Evolutionary conservation across 2,113 vertebrate species (phyloP), one percentile per base, ranked within the genome.

Genomic region (Alouatta palliata): DNA sequence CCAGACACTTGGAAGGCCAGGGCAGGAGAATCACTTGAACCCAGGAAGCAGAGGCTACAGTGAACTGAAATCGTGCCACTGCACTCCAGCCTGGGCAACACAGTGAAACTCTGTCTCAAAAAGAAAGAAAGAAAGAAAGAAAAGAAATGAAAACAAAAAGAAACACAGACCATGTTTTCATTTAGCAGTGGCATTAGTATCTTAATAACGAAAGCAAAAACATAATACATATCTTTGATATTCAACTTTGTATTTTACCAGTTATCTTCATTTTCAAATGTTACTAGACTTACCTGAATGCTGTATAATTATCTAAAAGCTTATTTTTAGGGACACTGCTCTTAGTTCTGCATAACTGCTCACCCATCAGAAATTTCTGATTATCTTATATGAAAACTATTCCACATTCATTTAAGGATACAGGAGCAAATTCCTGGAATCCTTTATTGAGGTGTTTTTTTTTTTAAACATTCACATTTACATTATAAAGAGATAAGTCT

Each of bases 371-470:
- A 89, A 97, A 85, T 64, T 93, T 84, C 85, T 93, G 93, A 93
- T 85, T 91, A 97, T 85, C 93, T 96, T 97, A 97, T 96, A 97
- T 98, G 89, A 96, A 96, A 97, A 97, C 70, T 79, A 95, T 27
- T 90, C 58, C 68, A 88, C 66, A 58, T 5, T 80, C n/a, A 92
- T 76, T 90, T 87, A 93, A 88, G 32, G 52, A 91, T 21, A 71
- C 8, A 61, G 58, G 35, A 47, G 91, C 30, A 83, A 89, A 96
- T 94, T 83, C 75, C 82, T 96, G 61, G 32, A 86, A 66, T 77
- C 56, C 11, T 52, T 91, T 91, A 77, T 45, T 92, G 56, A 58
- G 23, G 7, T 58, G 19, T 58, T 66, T 66, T 71, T 10, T 64
- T 64, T 61, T 25, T 64, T 64, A 5, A 64, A 64, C 23, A 20